Evolutionary conservation across 2,113 vertebrate species (phyloP), one percentile per base, ranked within the genome.

Genomic region (Phylloscopus whistleri): DNA sequence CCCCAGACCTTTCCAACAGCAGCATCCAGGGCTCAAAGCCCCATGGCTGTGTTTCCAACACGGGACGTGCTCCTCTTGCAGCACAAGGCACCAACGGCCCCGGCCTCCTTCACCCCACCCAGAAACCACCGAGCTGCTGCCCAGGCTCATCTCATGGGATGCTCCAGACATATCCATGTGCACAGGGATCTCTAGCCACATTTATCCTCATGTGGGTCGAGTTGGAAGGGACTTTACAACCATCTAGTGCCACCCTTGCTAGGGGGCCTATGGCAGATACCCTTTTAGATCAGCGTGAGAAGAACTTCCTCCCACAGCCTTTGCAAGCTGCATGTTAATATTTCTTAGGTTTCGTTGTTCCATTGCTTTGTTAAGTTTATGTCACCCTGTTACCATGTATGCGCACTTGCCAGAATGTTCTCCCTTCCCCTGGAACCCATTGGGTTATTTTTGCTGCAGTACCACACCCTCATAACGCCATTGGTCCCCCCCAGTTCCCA

Each of bases 131-230:
- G 77, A 67, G 58, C 56, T 63, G 70, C 86, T 46, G 37, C 83
- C 46, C 16, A 31, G 41, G 69, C 16, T 67, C 26, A 13, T 1
- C 0, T 4, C 28, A 9, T 1, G 0, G 55, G 24, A 18, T 30
- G 27, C 46, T 87, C 78, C 86, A 1, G 28, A 62, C 12, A 5
- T 46, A 23, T 12, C 43, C 2, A 2, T 1, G 3, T 18, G 22
- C 58, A 28, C 31, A 33, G 35, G 15, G 2, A 18, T 19, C 49
- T 73, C 83, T 14, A 48, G 46, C 31, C 64, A 51, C 7, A 13
- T 7, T 18, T 7, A 27, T 16, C 73, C 48, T 69, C 70, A 22
- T 1, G 0, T 3, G 28, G 37, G 3, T 33, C 1, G 0, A 35
- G 26, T 3, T 19, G 68, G n/a, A 83, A 76, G 24, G 26, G n/a